Evolutionary conservation across 1,140 invertebrate genomes (phyloP).

Genomic region (Hormaphis cornu): DNA sequence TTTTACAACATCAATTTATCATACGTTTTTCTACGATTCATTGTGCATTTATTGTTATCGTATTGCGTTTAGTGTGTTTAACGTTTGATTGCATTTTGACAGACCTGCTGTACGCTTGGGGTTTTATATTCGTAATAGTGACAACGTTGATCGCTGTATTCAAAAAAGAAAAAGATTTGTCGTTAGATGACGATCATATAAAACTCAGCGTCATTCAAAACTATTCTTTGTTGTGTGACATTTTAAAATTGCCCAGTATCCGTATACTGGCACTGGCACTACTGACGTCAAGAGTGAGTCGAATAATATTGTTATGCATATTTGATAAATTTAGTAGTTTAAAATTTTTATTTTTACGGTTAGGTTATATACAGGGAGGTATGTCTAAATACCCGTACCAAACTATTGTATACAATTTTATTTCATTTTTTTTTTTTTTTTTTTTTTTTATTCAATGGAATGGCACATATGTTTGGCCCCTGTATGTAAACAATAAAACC

Average conservation of each 20-base stretch:
- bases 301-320: too few relatives aligned
- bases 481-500: too few relatives aligned
- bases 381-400: too few relatives aligned
- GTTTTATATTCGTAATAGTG: slow-evolving; percentile 80
- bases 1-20: too few relatives aligned
- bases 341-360: not conserved
- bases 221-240: not conserved
- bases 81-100: slow-evolving; percentile 34
- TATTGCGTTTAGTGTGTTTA: too few relatives aligned
- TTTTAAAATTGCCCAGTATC: not conserved
- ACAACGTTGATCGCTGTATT: slow-evolving; percentile 39
- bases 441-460: too few relatives aligned
- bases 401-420: not conserved
- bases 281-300: not conserved
- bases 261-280: not conserved
- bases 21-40: too few relatives aligned
- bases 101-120: slow-evolving; percentile 94
- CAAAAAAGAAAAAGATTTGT: slow-evolving; percentile 1
- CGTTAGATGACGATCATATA: not conserved
- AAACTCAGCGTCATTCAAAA: slow-evolving; percentile 1
- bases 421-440: too few relatives aligned
- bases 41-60: too few relatives aligned
- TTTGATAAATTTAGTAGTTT: slow-evolving; percentile 14
- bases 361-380: not conserved
- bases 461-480: too few relatives aligned